These are phyloP conservation scores for Nibea coibor DNA, from an alignment of 2,113 vertebrate species.

Conservation along the genomic window DNA sequence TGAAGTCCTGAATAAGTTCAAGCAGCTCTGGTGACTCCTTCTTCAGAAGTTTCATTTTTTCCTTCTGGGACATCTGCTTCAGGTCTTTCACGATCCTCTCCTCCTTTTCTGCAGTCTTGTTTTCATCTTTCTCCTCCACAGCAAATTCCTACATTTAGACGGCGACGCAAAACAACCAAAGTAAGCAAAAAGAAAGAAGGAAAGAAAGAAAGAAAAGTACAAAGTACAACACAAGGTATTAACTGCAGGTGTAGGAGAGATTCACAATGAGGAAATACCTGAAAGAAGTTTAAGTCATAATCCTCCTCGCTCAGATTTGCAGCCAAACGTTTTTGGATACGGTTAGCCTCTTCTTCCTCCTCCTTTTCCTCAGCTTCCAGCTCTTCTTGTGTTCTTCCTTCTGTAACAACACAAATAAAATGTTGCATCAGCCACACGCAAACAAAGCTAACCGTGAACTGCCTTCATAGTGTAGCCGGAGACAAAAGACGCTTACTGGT, in stretches of 20 bases:
- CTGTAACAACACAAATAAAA: conserved; percentile 61
- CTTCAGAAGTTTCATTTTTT: conserved; percentile 93
- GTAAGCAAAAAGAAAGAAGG: background rate
- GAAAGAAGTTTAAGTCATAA: conserved; percentile 90
- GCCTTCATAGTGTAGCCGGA: background rate
- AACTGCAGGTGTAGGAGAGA: background rate
- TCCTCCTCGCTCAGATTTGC: conserved; percentile 92
- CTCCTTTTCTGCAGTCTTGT: conserved; percentile 72
- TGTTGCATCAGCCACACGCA: background rate
- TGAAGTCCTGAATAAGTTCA: conserved; percentile 94
- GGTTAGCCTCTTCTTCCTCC: conserved; percentile 94
- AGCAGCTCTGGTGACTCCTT: conserved; percentile 96
- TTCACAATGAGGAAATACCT: conserved; percentile 73
- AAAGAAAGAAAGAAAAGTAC: background rate
- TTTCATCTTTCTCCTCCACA: conserved; percentile 63
- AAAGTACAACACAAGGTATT: background rate
- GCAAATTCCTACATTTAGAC: conserved; percentile 77
- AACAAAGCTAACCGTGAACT: background rate
- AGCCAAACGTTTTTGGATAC: conserved; percentile 90
- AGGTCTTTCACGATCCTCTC: conserved; percentile 91
- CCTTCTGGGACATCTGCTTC: conserved; percentile 89
- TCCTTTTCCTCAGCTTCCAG: conserved; percentile 90
- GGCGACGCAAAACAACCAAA: background rate
- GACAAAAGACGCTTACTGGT: conserved; percentile 68
- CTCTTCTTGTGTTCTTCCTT: conserved; percentile 85